These are phyloP conservation scores for Pimpla rufipes DNA, from an alignment of 2,888 invertebrate genomes.

Conservation along the genomic window DNA sequence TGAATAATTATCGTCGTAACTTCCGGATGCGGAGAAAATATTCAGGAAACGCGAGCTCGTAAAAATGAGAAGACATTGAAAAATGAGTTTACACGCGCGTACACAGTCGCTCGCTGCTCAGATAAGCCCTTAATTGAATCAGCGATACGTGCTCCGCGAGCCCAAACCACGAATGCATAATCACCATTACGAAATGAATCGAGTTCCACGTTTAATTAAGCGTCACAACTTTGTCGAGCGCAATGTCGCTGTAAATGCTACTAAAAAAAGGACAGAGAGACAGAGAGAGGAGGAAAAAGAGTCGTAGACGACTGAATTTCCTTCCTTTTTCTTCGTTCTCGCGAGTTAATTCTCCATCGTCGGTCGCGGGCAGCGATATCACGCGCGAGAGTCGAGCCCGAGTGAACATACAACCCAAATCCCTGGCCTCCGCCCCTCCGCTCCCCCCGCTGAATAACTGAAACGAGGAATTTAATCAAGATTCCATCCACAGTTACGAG, in stretches of 20 bases:
- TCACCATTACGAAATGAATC: conserved; percentile 60
- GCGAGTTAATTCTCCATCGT: conserved; percentile 30
- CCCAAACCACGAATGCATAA: conserved; percentile 51
- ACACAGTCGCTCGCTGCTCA: not conserved
- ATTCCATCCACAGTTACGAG: conserved; percentile 73
- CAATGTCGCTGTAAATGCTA: conserved; percentile 6
- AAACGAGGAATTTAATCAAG: conserved; percentile 75
- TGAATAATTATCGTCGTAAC: not conserved
- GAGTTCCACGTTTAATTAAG: conserved; percentile 56
- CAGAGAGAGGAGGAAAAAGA: not conserved
- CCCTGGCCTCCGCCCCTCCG: not conserved
- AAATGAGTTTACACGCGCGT: not conserved
- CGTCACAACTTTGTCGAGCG: conserved; percentile 19
- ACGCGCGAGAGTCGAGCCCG: conserved; percentile 40
- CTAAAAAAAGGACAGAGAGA: not conserved
- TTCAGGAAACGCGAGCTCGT: not conserved
- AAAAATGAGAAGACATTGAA: not conserved
- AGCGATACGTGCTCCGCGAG: conserved; percentile 51
- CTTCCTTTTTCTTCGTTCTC: conserved; percentile 47
- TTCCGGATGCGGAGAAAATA: not conserved
- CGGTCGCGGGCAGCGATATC: conserved; percentile 34
- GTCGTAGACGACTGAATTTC: conserved; percentile 38
- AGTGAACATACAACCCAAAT: conserved; percentile 59
- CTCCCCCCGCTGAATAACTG: conserved; percentile 62
- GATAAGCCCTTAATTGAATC: conserved; percentile 65